Evolutionary conservation across 2,113 vertebrate genomes (phyloP).

Genomic region (Lagopus muta): DNA sequence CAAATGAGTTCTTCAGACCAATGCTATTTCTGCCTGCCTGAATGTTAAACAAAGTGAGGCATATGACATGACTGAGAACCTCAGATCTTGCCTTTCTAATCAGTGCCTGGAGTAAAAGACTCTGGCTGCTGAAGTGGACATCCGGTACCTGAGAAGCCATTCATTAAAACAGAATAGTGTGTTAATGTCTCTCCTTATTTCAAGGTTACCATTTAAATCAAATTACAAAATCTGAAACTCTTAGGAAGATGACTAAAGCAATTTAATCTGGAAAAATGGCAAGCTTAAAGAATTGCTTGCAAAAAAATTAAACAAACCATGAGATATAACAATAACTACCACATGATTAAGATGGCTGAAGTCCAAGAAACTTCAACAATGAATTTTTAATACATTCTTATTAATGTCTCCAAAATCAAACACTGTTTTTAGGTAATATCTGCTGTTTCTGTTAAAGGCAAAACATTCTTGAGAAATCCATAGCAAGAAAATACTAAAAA

Average conservation of each 20-base stretch:
- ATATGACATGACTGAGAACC: not conserved
- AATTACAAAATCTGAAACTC: constrained; percentile 45
- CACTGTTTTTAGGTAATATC: not conserved
- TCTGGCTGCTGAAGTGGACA: constrained; percentile 52
- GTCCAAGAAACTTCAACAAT: not conserved
- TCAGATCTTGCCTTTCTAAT: constrained; percentile 45
- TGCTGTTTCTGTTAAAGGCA: not conserved
- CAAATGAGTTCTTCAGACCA: constrained; percentile 36
- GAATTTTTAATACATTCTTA: constrained; percentile 47
- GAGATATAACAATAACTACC: constrained; percentile 18
- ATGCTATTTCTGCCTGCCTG: not conserved
- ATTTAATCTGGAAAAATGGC: constrained; percentile 43
- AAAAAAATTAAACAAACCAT: constrained; percentile 26
- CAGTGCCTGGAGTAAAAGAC: constrained; percentile 34
- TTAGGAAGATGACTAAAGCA: constrained; percentile 51
- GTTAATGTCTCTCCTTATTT: constrained; percentile 70
- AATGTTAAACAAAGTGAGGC: constrained; percentile 35
- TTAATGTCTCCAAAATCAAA: not conserved
- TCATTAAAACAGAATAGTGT: constrained; percentile 67
- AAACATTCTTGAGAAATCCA: not conserved
- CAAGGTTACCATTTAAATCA: constrained; percentile 79
- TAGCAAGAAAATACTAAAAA: not conserved
- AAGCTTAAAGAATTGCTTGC: constrained; percentile 12
- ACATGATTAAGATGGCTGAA: constrained; percentile 1
- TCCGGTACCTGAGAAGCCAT: constrained; percentile 71